Percentiles rank a stretch among this genome's conserved stretches.
These are phyloP conservation scores for Actenoides lindsayi DNA, from an alignment of 2,113 vertebrate genomes.

Conservation along the genomic window DNA sequence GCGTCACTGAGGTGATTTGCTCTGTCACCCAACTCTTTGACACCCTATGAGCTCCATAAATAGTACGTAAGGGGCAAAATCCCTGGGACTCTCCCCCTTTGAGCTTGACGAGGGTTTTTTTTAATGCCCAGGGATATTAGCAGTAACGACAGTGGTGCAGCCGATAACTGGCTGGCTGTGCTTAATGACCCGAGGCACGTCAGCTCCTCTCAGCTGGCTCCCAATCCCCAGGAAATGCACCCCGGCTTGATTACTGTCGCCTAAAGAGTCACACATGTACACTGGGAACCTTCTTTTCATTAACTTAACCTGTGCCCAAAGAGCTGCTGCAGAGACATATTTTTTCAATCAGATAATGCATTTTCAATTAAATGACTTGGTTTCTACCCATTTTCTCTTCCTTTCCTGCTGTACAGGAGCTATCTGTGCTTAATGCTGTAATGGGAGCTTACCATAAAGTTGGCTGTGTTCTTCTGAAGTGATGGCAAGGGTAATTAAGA, in stretches of 20 bases:
- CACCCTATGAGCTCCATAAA: not conserved
- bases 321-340: constrained; percentile 11
- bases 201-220: constrained; percentile 56
- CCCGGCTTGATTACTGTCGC: constrained; percentile 19
- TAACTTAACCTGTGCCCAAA: constrained; percentile 6
- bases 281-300: constrained; percentile 45
- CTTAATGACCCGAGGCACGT: constrained; percentile 29
- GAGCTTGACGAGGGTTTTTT: not conserved
- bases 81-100: not conserved
- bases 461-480: not conserved
- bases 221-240: constrained; percentile 67
- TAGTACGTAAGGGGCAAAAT: not conserved
- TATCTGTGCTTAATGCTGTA: constrained; percentile 8
- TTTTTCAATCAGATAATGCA: constrained; percentile 59
- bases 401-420: constrained; percentile 14
- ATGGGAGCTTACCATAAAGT: not conserved
- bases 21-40: not conserved
- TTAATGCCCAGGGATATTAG: not conserved
- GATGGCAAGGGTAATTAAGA: not conserved
- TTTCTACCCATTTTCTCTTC: constrained; percentile 16
- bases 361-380: constrained; percentile 18
- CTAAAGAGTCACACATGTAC: constrained; percentile 49
- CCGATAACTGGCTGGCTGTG: constrained; percentile 8
- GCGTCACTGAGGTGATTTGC: not conserved
- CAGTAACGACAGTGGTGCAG: not conserved